These are phyloP conservation scores for Halcyon malimbica DNA, from an alignment of 2,113 vertebrate species.

Conservation along the genomic window DNA sequence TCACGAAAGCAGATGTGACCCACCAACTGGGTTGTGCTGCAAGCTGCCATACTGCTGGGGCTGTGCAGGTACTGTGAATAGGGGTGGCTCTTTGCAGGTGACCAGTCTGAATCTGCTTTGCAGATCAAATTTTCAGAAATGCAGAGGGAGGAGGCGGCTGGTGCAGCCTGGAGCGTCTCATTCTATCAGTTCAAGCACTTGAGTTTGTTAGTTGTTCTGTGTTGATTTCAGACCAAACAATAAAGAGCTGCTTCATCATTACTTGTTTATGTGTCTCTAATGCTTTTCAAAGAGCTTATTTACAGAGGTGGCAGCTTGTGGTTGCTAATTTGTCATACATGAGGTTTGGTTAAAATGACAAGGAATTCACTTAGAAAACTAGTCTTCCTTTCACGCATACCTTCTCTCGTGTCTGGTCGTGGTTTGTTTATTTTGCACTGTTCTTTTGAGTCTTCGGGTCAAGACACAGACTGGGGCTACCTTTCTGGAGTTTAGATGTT, in stretches of 20 bases:
- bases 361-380: not conserved
- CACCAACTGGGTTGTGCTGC: not conserved
- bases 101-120: not conserved
- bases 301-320: not conserved
- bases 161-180: not conserved
- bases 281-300: not conserved
- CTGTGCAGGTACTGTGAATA: not conserved
- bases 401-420: not conserved
- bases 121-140: not conserved
- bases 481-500: not conserved
- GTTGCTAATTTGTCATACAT: not conserved
- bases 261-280: not conserved
- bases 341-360: not conserved
- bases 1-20: not conserved
- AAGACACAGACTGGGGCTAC: not conserved
- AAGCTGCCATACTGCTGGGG: not conserved
- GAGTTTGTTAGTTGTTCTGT: not conserved
- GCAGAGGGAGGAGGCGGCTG: not conserved
- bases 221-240: not conserved
- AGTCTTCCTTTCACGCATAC: not conserved
- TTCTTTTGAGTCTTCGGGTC: not conserved
- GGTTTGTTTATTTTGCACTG: not conserved
- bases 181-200: not conserved
- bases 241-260: not conserved
- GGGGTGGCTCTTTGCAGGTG: not conserved